A percentile compares a stretch with the other conserved stretches of the same genome.
Evolutionary conservation across 2,888 invertebrate genomes (phyloP).

Genomic region (Cyrtodaria siliqua): DNA sequence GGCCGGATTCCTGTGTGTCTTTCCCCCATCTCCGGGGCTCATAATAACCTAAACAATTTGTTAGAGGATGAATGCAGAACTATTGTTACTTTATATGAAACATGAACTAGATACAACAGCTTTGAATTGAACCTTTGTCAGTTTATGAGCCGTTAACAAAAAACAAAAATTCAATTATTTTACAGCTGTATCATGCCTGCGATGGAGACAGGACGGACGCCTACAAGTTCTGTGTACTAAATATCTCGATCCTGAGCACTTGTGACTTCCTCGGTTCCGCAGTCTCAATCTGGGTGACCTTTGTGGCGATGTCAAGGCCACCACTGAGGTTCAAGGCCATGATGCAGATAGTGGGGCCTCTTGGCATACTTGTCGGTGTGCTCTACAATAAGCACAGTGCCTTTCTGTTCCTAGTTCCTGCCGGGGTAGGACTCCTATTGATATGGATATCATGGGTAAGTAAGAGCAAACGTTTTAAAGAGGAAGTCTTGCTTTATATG

Average conservation of each 20-base stretch:
- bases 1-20: too few relatives aligned
- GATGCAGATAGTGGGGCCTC: conserved; percentile 91
- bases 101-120: too few relatives aligned
- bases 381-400: conserved; percentile 93
- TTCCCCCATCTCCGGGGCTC: too few relatives aligned
- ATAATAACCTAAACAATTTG: too few relatives aligned
- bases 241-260: conserved; percentile 92
- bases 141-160: too few relatives aligned
- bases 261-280: conserved; percentile 95
- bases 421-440: conserved; percentile 90
- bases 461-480: too few relatives aligned
- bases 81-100: too few relatives aligned
- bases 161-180: conserved; percentile 9
- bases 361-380: conserved; percentile 92
- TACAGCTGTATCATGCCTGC: conserved; percentile 94
- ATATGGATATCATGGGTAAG: conserved; percentile 91
- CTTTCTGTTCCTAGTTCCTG: conserved; percentile 92
- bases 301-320: conserved; percentile 93
- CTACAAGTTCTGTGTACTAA: conserved; percentile 92
- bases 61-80: too few relatives aligned
- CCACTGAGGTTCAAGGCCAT: conserved; percentile 88
- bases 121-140: too few relatives aligned
- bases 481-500: not conserved
- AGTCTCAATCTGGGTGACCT: conserved; percentile 94
- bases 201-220: conserved; percentile 88